Conservation (phyloP, 92 coral and sea anemone species). For the Zoanthus solanderi region DNA sequence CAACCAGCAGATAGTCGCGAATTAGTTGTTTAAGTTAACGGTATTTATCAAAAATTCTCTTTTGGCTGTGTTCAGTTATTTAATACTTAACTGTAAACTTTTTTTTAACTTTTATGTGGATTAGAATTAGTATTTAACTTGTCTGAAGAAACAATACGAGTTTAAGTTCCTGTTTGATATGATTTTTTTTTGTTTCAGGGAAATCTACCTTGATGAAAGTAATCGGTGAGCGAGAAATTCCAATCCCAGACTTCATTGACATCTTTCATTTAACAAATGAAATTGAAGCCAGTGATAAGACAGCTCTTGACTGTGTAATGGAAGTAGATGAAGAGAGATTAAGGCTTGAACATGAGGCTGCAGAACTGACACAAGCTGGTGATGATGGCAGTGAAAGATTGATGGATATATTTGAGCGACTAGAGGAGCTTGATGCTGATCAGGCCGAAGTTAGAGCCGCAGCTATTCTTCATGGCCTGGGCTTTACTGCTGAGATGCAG, state of each 20-base stretch:
- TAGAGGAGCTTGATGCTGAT: slow-evolving; percentile 97
- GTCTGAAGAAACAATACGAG: too few species aligned
- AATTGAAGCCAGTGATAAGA: slow-evolving; percentile 91
- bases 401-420: slow-evolving; percentile 91
- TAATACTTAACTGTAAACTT: too few species aligned
- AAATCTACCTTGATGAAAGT: slow-evolving; percentile 95
- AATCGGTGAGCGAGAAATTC: slow-evolving; percentile 91
- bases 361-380: slow-evolving; percentile 85
- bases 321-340: slow-evolving; percentile 95
- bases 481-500: slow-evolving; percentile 94
- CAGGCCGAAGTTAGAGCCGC: slow-evolving; percentile 91
- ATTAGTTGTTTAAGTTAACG: not conserved
- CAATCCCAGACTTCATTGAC: slow-evolving; percentile 91
- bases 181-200: slow-evolving; percentile 53
- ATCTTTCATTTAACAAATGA: slow-evolving; percentile 93
- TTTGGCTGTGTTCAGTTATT: too few species aligned
- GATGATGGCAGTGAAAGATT: slow-evolving; percentile 96
- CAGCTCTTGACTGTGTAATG: slow-evolving; percentile 94
- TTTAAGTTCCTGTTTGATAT: too few species aligned
- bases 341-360: slow-evolving; percentile 93
- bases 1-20: not conserved
- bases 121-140: too few species aligned
- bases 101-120: too few species aligned
- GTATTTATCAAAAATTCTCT: too few species aligned
- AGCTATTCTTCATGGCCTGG: slow-evolving; percentile 94